These are phyloP conservation scores for Atrina japonica DNA, from an alignment of 2,888 invertebrate genomes.

Conservation along the genomic window DNA sequence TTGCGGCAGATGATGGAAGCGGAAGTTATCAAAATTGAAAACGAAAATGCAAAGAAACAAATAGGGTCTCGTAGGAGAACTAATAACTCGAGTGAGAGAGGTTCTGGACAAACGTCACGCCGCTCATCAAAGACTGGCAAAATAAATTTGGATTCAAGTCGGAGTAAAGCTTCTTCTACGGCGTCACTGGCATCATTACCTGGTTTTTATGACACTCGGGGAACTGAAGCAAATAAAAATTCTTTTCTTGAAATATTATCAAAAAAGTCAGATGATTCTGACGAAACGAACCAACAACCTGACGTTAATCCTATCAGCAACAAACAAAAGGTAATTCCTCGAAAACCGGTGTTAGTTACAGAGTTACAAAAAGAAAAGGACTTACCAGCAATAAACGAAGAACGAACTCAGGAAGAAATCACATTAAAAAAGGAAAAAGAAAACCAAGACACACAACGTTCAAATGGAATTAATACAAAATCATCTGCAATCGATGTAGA, in stretches of 20 bases:
- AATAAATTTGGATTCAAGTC: constrained; percentile 1
- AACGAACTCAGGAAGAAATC: constrained; percentile 60
- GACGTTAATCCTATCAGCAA: neutral
- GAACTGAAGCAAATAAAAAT: neutral
- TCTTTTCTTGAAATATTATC: constrained; percentile 5
- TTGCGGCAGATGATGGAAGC: constrained; percentile 70
- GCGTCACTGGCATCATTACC: constrained; percentile 20
- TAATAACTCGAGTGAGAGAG: neutral
- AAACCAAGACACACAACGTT: neutral
- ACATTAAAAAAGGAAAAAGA: constrained; percentile 17
- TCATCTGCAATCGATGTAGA: too few species aligned
- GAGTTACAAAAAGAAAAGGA: constrained; percentile 46
- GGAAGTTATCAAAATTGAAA: constrained; percentile 60
- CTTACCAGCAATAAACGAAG: constrained; percentile 57
- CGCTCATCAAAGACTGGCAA: neutral
- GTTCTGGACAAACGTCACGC: constrained; percentile 7
- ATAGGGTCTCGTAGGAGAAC: constrained; percentile 12
- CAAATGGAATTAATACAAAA: neutral
- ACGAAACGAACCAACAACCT: neutral
- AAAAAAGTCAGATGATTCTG: neutral
- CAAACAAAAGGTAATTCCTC: neutral
- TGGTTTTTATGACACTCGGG: neutral
- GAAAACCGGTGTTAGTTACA: constrained; percentile 51
- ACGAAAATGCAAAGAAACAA: constrained; percentile 34
- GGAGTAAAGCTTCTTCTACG: constrained; percentile 12